Evolutionary conservation across 2,888 invertebrate genomes (phyloP), one percentile per base, ranked within the genome.

Genomic region (Lasioglossum oenotherae): DNA sequence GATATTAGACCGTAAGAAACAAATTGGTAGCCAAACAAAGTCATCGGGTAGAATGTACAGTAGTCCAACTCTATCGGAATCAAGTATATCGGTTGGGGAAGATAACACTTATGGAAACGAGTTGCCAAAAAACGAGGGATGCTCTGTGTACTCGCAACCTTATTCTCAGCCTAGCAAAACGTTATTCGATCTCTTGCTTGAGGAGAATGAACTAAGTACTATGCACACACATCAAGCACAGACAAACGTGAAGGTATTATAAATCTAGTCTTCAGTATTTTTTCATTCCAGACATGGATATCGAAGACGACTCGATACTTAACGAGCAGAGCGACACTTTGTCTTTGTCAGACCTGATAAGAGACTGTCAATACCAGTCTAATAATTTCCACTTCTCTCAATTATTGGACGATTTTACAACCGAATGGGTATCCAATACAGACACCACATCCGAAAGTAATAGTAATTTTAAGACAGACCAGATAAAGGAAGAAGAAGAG

Each of bases 1-100:
- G 87, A 92, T 94, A 80, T 76, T 93, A 41, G 95, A 95, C 88
- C 95, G 95, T 88, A 96, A 95, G 78, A 95, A 95, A 88, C 92
- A 94, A 75, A 93, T 94, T 82, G 89, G 93, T 14, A 91, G 90
- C 78, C 93, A 93, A 71, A 71, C 82, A 38, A 94, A 92, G 86
- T 77, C 67, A 64, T 6, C 77, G 19, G 64, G 35, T n/a, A 92
- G 92, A 87, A 84, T 74, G 2, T 87, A 83, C 12, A 74, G 74
- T 35, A 93, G 94, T 88, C 93, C 94, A 27, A 89, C 89, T 10
- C 92, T 90, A 27, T 94, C 94, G 2, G 94, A 94, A 85, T 93
- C 94, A 1, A 94, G 93, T 84, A 82, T 92, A 38, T 94, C 94
- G 0, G 84, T 93, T 23, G 94, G 92, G 27, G 94, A 94, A 46